Conservation (phyloP, 2,888 invertebrate species). For the Hermaeophaga mercurialis region DNA sequence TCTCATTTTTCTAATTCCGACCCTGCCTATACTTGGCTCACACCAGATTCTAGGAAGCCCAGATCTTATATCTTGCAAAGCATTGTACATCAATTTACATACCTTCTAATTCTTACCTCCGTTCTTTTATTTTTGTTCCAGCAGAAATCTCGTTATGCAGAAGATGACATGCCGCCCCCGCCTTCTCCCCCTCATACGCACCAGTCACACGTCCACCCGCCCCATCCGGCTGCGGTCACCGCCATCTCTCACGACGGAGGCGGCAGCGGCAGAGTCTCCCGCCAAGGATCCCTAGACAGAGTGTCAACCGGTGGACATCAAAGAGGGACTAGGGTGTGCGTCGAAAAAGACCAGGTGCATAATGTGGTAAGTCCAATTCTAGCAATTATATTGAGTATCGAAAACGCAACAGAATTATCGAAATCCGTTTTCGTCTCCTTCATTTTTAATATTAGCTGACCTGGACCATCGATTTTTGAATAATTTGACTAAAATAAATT, state of each 20-base stretch:
- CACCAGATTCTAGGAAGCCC: too few species aligned
- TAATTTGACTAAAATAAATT: too few species aligned
- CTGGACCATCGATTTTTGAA: too few species aligned
- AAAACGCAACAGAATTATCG: too few species aligned
- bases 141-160: constrained; percentile 61
- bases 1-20: too few species aligned
- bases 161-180: constrained; percentile 61
- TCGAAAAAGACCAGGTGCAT: constrained; percentile 18
- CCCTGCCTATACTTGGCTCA: too few species aligned
- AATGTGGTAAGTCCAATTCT: constrained; percentile 22
- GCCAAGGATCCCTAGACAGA: constrained; percentile 59
- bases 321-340: constrained; percentile 27
- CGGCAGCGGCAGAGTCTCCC: constrained; percentile 36
- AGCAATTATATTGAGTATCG: too few species aligned
- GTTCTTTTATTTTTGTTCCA: constrained; percentile 42
- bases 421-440: too few species aligned
- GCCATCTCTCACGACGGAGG: constrained; percentile 35
- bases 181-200: constrained; percentile 60
- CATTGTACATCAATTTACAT: too few species aligned
- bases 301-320: constrained; percentile 23
- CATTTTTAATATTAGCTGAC: too few species aligned
- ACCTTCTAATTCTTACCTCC: background rate
- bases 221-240: constrained; percentile 41
- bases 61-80: too few species aligned
- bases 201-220: constrained; percentile 32